These are phyloP conservation scores for Pelmatolapia mariae DNA, from an alignment of 2,113 vertebrate species.

Conservation along the genomic window DNA sequence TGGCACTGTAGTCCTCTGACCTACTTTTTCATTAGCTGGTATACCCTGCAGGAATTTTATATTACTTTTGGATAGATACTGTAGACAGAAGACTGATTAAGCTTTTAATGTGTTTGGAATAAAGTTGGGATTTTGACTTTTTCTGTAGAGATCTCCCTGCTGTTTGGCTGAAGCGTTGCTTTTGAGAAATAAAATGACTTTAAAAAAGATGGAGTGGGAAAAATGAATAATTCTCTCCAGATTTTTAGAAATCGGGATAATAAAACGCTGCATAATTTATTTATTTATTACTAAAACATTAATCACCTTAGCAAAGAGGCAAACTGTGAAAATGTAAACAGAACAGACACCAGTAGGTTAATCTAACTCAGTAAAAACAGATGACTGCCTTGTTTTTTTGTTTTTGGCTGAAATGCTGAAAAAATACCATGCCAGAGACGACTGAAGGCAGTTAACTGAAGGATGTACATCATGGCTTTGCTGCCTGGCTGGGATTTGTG, in stretches of 20 bases:
- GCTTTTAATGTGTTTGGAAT: slow-evolving; percentile 3
- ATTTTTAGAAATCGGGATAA: background rate
- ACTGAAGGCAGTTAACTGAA: background rate
- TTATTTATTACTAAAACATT: background rate
- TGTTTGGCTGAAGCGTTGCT: background rate
- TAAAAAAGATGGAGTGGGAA: background rate
- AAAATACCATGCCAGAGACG: background rate
- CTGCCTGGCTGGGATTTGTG: background rate
- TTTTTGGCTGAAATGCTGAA: background rate
- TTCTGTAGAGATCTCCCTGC: background rate
- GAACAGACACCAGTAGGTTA: background rate
- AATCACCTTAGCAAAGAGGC: background rate
- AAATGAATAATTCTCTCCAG: background rate
- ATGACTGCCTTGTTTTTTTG: background rate
- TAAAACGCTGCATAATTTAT: background rate
- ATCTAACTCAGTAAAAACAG: background rate
- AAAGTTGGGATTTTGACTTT: background rate
- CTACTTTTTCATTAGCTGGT: slow-evolving; percentile 44
- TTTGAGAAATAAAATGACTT: background rate
- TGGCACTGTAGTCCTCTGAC: slow-evolving; percentile 41
- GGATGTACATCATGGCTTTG: background rate
- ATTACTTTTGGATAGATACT: slow-evolving; percentile 17
- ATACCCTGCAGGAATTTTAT: slow-evolving; percentile 22
- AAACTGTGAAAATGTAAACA: background rate
- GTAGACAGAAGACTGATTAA: slow-evolving; percentile 8